phyloP scores from a whole-genome alignment of 2,888 invertebrate genomes.

The Onchidella celtica region DNA sequence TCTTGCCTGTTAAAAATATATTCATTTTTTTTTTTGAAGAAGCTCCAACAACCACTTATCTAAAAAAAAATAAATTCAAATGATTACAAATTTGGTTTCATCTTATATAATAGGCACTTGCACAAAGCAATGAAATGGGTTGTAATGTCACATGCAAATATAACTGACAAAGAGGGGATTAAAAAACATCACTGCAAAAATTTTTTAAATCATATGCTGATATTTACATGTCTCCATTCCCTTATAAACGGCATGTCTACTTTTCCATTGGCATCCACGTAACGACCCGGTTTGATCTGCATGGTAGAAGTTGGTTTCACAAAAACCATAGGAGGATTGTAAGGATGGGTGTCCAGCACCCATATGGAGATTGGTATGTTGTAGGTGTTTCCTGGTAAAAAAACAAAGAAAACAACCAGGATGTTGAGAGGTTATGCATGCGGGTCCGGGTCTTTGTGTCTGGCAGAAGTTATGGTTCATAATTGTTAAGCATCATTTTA shows the following conservation, averaged over 20 bases:
- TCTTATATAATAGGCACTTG: too few species aligned
- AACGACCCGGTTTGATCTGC: slow-evolving; percentile 96
- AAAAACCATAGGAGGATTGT: slow-evolving; percentile 92
- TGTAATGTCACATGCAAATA: too few species aligned
- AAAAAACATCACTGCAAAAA: too few species aligned
- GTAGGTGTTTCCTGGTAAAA: slow-evolving; percentile 88
- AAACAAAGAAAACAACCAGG: slow-evolving; percentile 40
- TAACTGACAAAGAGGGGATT: too few species aligned
- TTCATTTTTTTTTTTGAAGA: too few species aligned
- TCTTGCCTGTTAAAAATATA: too few species aligned
- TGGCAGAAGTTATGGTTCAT: not conserved
- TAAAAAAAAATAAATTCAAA: too few species aligned
- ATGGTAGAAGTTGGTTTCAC: slow-evolving; percentile 97
- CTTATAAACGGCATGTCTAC: slow-evolving; percentile 97
- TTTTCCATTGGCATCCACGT: slow-evolving; percentile 96
- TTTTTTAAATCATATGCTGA: too few species aligned
- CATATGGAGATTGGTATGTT: slow-evolving; percentile 98
- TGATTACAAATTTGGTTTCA: too few species aligned
- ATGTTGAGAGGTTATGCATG: not conserved
- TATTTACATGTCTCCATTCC: slow-evolving; percentile 87
- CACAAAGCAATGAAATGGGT: too few species aligned
- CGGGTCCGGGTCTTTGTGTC: not conserved
- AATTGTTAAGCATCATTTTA: not conserved
- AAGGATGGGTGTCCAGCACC: slow-evolving; percentile 98
- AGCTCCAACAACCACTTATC: too few species aligned